Evolutionary conservation across 2,888 invertebrate species (phyloP).

Genomic region (Xestoiulus laeticollis): DNA sequence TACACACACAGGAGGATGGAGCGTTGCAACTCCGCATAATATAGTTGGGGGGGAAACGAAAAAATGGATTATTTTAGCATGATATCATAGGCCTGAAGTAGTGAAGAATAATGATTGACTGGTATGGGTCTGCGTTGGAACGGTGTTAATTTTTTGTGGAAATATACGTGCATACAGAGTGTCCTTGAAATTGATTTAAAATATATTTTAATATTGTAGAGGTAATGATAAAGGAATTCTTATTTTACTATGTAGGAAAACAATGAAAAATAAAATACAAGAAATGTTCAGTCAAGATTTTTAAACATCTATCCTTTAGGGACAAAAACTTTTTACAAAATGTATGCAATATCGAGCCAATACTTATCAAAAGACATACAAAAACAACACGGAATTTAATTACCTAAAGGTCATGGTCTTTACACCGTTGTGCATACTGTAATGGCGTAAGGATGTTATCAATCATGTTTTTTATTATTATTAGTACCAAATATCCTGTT

Average conservation of each 20-base stretch:
- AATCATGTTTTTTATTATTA: background rate
- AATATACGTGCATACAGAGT: background rate
- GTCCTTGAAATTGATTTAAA: background rate
- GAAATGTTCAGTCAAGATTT: too few species aligned
- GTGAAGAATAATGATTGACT: background rate
- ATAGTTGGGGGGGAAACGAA: background rate
- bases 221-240: too few species aligned
- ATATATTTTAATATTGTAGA: too few species aligned
- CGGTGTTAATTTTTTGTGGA: background rate
- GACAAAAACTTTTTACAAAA: too few species aligned
- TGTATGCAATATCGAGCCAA: too few species aligned
- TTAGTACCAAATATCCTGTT: background rate
- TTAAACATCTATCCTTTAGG: too few species aligned
- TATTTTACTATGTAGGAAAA: too few species aligned
- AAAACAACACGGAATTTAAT: too few species aligned
- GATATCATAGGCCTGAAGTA: background rate
- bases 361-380: too few species aligned
- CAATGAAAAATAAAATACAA: too few species aligned
- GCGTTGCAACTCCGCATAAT: background rate
- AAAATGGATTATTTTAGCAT: constrained; percentile 26
- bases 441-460: background rate
- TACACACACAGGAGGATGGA: background rate
- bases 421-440: too few species aligned
- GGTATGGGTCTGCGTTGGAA: background rate
- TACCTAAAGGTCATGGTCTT: too few species aligned